These are phyloP conservation scores for Shargacucullia verbasci DNA, from an alignment of 2,888 invertebrate genomes.

Conservation along the genomic window DNA sequence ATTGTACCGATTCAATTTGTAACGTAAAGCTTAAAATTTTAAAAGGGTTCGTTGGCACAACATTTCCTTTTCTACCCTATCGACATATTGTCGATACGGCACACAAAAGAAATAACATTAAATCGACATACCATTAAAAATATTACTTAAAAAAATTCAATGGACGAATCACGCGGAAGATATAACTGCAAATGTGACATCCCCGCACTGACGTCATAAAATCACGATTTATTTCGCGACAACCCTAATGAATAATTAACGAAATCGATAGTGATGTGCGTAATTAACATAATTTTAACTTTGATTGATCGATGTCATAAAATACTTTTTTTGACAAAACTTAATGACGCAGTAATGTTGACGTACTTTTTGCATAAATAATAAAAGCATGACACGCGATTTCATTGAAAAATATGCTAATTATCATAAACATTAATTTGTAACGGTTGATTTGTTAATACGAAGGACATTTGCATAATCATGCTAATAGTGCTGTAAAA, in stretches of 20 bases:
- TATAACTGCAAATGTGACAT: conserved; percentile 75
- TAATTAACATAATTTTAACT: conserved; percentile 77
- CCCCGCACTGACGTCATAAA: conserved; percentile 74
- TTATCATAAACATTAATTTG: conserved; percentile 87
- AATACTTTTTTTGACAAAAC: conserved; percentile 67
- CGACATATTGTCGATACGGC: conserved; percentile 85
- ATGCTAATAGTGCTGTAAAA: conserved; percentile 64
- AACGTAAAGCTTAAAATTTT: conserved; percentile 85
- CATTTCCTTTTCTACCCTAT: conserved; percentile 79
- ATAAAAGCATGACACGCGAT: conserved; percentile 80
- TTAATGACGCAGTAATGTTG: conserved; percentile 76
- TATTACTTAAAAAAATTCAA: conserved; percentile 83
- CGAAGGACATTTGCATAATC: conserved; percentile 80
- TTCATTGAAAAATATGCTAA: conserved; percentile 84
- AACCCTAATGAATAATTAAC: conserved; percentile 82
- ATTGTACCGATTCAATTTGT: conserved; percentile 85
- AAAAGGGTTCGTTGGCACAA: conserved; percentile 81
- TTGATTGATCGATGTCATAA: conserved; percentile 86
- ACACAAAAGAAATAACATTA: conserved; percentile 84
- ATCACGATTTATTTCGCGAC: conserved; percentile 70
- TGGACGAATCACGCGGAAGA: conserved; percentile 81
- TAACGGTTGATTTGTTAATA: conserved; percentile 88
- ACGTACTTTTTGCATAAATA: conserved; percentile 67
- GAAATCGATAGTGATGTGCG: conserved; percentile 56
- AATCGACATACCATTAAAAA: conserved; percentile 88